Conservation (phyloP, 2,888 invertebrate species). For the Lithophane ornitopus region DNA sequence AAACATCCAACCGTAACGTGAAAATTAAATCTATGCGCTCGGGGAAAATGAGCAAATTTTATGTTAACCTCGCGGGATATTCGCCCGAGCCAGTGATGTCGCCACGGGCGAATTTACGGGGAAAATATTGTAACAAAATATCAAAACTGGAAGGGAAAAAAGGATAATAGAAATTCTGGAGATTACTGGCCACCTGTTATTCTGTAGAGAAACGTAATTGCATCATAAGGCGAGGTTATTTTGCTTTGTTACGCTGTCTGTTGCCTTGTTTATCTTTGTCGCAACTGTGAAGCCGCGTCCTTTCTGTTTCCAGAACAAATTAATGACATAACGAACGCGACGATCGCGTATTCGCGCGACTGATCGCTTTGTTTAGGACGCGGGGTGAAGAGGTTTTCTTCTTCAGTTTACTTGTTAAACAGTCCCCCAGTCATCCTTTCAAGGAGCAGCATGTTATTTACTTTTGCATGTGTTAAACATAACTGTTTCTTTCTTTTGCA, state of each 20-base stretch:
- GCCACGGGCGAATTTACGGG: constrained; percentile 63
- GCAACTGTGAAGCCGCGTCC: not conserved
- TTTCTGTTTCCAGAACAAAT: no score
- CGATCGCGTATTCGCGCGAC: not conserved
- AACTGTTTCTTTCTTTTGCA: constrained; percentile 11
- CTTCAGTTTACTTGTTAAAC: constrained; percentile 32
- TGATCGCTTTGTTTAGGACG: not conserved
- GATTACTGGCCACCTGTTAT: constrained; percentile 71
- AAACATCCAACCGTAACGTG: constrained; percentile 57
- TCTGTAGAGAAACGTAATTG: constrained; percentile 70
- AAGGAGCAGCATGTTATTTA: constrained; percentile 43
- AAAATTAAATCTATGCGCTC: constrained; percentile 68
- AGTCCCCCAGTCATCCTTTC: constrained; percentile 33
- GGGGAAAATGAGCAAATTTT: constrained; percentile 71
- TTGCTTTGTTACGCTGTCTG: constrained; percentile 26
- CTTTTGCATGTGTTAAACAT: constrained; percentile 36
- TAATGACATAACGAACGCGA: no score
- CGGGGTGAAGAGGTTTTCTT: constrained; percentile 30
- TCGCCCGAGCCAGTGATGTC: constrained; percentile 63
- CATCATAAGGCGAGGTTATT: constrained; percentile 37
- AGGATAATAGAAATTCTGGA: constrained; percentile 66
- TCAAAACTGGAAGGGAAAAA: constrained; percentile 46
- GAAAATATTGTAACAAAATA: constrained; percentile 68
- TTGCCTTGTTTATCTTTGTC: constrained; percentile 21
- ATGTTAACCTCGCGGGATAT: constrained; percentile 73